Evolutionary conservation across 2,888 invertebrate genomes (phyloP), one percentile per base, ranked within the genome.

Genomic region (Yponomeuta cagnagella): DNA sequence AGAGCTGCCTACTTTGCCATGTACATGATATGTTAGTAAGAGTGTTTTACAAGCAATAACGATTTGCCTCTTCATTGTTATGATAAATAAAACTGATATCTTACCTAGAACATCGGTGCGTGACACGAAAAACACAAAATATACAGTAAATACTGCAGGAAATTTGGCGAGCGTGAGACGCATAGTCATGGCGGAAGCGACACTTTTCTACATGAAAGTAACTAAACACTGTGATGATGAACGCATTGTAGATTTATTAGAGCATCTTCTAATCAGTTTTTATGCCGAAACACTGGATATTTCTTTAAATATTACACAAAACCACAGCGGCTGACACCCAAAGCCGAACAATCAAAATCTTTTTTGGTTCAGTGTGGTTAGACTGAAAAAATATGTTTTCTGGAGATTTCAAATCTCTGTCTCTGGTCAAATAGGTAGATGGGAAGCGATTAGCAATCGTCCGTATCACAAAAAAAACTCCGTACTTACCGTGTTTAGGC

Each of bases 101-200:
- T 87, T 77, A 92, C 91, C 89, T 77, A 85, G 83, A 86, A 86
- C 83, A 75, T 86, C 82, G 87, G 83, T 83, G 82, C 82, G 84
- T 76, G 86, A 79, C 79, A 82, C 84, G 80, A 86, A 84, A 88
- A 82, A 89, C 83, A 88, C 82, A 85, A 91, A 85, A 89, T 86
- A 88, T 78, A 89, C 82, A 80, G 82, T 83, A 84, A 88, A 80
- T 84, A 83, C 82, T 81, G 84, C 83, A 80, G 82, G 81, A 85
- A 82, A 86, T 82, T 84, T 87, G 85, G 85, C 84, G 82, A 83
- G 78, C 76, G 82, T 82, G 83, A 77, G 84, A 80, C 79, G 84
- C 90, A 91, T 90, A 86, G 88, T 91, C 89, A 91, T 91, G 88
- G 90, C 91, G 90, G 89, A 90, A 88, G 84, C 82, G 79, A 80